A percentile compares a stretch with the other conserved stretches of the same genome.
phyloP scores from a whole-genome alignment of 2,888 invertebrate genomes.

The Fragum fragum region DNA sequence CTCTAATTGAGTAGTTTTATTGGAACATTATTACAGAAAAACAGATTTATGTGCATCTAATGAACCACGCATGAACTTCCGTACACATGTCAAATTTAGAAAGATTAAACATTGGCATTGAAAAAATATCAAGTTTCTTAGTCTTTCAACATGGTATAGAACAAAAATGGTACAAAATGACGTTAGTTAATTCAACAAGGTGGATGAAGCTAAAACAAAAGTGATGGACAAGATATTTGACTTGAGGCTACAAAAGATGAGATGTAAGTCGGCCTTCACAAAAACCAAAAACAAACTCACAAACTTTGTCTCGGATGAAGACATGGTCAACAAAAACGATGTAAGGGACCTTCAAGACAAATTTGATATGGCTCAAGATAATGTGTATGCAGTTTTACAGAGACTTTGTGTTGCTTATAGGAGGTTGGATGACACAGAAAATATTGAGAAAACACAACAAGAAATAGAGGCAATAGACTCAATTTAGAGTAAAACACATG shows the following conservation, averaged over 20 bases:
- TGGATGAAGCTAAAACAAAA: neutral
- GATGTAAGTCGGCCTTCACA: constrained; percentile 13
- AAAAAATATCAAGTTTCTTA: neutral
- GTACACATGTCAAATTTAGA: neutral
- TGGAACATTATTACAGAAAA: constrained; percentile 1
- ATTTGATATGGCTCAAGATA: neutral
- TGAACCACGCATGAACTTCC: neutral
- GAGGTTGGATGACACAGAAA: neutral
- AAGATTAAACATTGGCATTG: neutral
- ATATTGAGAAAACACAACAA: neutral
- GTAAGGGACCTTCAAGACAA: neutral
- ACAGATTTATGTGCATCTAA: neutral
- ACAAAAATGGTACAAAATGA: neutral
- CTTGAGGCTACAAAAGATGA: neutral
- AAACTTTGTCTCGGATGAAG: neutral
- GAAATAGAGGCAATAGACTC: neutral
- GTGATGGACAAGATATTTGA: constrained; percentile 3
- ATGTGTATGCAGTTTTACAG: neutral
- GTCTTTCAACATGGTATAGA: neutral
- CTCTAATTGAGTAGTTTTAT: neutral
- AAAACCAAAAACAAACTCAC: constrained; percentile 18
- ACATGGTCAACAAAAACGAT: neutral
- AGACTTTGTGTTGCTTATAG: neutral
- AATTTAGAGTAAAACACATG: constrained; percentile 1
- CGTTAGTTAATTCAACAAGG: neutral